A percentile compares a stretch with the other conserved stretches of the same genome.
phyloP scores from a whole-genome alignment of 2,797 vertebrate genomes.

The Salmo trutta region DNA sequence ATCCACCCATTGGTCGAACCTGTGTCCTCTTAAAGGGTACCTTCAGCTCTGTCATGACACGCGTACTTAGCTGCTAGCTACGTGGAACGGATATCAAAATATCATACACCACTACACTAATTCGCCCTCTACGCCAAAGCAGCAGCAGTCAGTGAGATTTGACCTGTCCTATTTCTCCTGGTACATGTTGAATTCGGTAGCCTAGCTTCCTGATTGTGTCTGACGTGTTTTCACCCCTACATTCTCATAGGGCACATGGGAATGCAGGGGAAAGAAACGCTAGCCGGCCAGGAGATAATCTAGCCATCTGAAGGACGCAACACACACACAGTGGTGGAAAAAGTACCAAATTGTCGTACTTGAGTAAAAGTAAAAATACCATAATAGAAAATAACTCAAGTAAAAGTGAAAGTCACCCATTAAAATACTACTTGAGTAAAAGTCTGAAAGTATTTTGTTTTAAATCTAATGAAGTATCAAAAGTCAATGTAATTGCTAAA shows the following conservation, averaged over 20 bases:
- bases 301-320: slow-evolving; percentile 58
- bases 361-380: too few species aligned
- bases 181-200: slow-evolving; percentile 35
- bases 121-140: neutral
- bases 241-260: slow-evolving; percentile 34
- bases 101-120: neutral
- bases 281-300: slow-evolving; percentile 60
- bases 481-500: too few species aligned
- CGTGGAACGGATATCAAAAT: neutral
- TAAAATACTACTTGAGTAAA: too few species aligned
- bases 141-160: slow-evolving; percentile 14
- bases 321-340: too few species aligned
- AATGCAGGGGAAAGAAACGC: slow-evolving; percentile 58
- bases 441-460: too few species aligned
- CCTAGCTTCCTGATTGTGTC: slow-evolving; percentile 46
- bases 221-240: slow-evolving; percentile 47
- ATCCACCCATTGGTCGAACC: slow-evolving; percentile 5
- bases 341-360: too few species aligned
- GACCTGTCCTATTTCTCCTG: slow-evolving; percentile 47
- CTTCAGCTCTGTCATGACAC: slow-evolving; percentile 11
- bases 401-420: too few species aligned
- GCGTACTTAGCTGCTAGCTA: neutral
- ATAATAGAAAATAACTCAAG: too few species aligned
- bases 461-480: too few species aligned
- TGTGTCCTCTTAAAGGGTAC: slow-evolving; percentile 32